Evolutionary conservation across 1,140 invertebrate species (phyloP).

Genomic region (Rhagoletis zephyria): DNA sequence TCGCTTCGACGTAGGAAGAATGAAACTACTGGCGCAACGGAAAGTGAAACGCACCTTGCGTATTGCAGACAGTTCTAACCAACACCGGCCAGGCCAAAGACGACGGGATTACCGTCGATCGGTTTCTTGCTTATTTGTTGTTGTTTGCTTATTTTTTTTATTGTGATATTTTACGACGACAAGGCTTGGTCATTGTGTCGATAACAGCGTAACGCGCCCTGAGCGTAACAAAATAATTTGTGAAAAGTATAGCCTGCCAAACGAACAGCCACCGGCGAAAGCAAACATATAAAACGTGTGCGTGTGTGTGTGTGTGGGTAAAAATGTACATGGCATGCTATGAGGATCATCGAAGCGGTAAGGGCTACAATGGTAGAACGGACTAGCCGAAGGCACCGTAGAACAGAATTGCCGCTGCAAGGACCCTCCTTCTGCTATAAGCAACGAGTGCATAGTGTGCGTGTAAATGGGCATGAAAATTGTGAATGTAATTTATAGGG

Average conservation of each 20-base stretch:
- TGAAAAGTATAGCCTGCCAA: constrained; percentile 53
- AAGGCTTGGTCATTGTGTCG: constrained; percentile 46
- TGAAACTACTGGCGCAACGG: constrained; percentile 16
- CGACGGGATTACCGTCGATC: background rate
- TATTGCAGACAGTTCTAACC: background rate
- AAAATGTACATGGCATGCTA: background rate
- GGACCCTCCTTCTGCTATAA: background rate
- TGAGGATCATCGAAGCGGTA: background rate
- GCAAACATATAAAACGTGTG: constrained; percentile 18
- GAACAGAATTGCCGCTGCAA: background rate
- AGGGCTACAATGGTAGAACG: background rate
- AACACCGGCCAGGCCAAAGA: background rate
- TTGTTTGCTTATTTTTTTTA: background rate
- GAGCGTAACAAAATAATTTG: constrained; percentile 70
- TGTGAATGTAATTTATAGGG: constrained; percentile 29
- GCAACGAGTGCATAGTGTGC: constrained; percentile 1
- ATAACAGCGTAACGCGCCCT: constrained; percentile 51
- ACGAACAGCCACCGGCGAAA: background rate
- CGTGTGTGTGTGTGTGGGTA: background rate
- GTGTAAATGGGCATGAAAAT: constrained; percentile 44
- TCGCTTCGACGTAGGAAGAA: constrained; percentile 19
- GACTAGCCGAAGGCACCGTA: background rate
- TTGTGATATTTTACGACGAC: constrained; percentile 17
- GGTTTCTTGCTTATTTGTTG: background rate
- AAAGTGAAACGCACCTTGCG: constrained; percentile 43